A percentile compares a stretch with the other conserved stretches of the same genome.
Evolutionary conservation across 1,140 invertebrate genomes (phyloP).

Genomic region (Neocloeon triangulifer): DNA sequence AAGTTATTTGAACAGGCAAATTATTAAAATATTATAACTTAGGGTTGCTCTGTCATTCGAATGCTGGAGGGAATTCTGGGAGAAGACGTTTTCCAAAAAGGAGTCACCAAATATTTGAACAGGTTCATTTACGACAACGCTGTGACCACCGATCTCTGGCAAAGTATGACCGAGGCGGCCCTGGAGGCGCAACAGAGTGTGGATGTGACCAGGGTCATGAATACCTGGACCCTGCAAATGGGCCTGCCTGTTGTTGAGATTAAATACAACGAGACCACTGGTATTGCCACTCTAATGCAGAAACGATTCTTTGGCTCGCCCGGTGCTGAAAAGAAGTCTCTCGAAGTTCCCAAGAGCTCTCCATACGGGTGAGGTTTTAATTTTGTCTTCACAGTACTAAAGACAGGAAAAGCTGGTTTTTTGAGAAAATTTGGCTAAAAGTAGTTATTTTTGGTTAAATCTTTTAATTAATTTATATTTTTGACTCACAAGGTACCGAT

Average conservation of each 20-base stretch:
- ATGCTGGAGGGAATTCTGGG: conserved; percentile 78
- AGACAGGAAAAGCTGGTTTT: too few species aligned
- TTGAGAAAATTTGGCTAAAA: too few species aligned
- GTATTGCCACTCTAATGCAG: conserved; percentile 38
- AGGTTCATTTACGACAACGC: conserved; percentile 49
- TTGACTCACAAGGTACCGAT: too few species aligned
- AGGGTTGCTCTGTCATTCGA: conserved; percentile 68
- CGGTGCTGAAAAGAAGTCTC: conserved; percentile 22
- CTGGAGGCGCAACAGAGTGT: too few species aligned
- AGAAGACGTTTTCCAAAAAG: conserved; percentile 43
- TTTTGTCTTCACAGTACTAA: too few species aligned
- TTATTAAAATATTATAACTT: conserved; percentile 10
- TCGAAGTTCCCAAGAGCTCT: too few species aligned
- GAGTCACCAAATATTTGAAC: conserved; percentile 48
- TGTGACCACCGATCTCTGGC: conserved; percentile 53
- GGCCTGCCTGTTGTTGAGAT: conserved; percentile 65
- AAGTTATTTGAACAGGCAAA: too few species aligned
- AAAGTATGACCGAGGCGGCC: conserved; percentile 26
- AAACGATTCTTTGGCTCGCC: conserved; percentile 46
- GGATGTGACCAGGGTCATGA: conserved; percentile 48
- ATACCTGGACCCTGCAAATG: conserved; percentile 84
- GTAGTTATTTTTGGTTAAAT: too few species aligned
- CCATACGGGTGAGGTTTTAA: too few species aligned
- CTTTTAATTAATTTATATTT: too few species aligned
- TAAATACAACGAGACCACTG: conserved; percentile 17